Evolutionary conservation across 2,888 invertebrate genomes (phyloP), one percentile per base, ranked within the genome.

Genomic region (Campoletis raptor): DNA sequence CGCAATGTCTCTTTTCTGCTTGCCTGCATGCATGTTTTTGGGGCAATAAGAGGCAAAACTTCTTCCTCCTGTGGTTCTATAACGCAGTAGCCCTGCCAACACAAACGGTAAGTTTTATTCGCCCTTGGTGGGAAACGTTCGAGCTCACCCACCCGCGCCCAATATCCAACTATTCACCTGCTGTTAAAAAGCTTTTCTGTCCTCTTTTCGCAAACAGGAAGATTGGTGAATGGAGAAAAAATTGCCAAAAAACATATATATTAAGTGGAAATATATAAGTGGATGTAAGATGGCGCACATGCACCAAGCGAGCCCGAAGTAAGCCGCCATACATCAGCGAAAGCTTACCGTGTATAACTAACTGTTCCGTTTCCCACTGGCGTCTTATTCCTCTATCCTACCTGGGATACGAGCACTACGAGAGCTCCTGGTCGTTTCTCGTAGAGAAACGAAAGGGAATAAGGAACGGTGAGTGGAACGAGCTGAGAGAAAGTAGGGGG

Each of bases 321-420:
- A 90, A 91, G 89, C 90, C 87, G 85, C 88, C 88, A 89, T 91
- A 90, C 89, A 91, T 91, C 91, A 91, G 88, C 78, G 74, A 89
- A 90, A 90, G 90, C 90, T 90, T 89, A 88, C 88, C 81, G 81
- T 89, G 90, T 90, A 90, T 89, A 90, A 90, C 90, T 90, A 90
- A 90, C 90, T 88, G 87, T 90, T 89, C 87, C 88, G 87, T 90
- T 90, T 89, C 88, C 87, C 88, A 83, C 52, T 84, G 69, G 86
- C 88, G 87, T 87, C 88, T 90, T 90, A 89, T 89, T 87, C 85
- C 84, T 81, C 81, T 84, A 87, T 86, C 85, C 81, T 86, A 85
- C 86, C 80, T 80, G 88, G 86, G 74, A 80, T 81, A 79, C 78
- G 54, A 69, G 73, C 48, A 76, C 52, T 69, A 57, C 21, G 76